Conservation (phyloP, 2,888 invertebrate species). For the Philereme transversata region DNA sequence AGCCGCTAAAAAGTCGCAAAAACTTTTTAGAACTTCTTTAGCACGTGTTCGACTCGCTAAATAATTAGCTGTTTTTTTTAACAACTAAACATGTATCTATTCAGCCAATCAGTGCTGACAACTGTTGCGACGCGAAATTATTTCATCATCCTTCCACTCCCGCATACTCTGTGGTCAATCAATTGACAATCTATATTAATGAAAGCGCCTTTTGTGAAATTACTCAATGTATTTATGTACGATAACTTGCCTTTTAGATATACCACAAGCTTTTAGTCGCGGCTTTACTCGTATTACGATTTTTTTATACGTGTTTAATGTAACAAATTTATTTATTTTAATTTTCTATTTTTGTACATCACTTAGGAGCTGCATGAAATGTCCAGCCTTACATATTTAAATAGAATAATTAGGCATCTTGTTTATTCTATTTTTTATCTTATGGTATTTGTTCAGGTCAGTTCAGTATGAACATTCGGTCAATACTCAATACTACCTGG, state of each 20-base stretch:
- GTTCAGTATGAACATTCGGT: constrained; percentile 13
- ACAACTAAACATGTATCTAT: background rate
- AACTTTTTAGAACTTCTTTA: too few relatives aligned
- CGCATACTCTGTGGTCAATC: constrained; percentile 8
- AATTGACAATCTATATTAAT: constrained; percentile 29
- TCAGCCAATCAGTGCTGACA: constrained; percentile 9
- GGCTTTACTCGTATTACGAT: too few relatives aligned
- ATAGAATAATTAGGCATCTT: too few relatives aligned
- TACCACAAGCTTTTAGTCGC: too few relatives aligned
- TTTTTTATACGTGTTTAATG: too few relatives aligned
- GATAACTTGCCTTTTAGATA: too few relatives aligned
- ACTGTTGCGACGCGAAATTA: constrained; percentile 16
- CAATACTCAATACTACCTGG: constrained; percentile 31
- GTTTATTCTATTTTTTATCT: background rate
- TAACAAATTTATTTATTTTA: too few relatives aligned
- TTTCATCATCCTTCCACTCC: constrained; percentile 1
- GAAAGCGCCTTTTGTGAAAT: constrained; percentile 7
- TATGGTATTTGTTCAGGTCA: constrained; percentile 22
- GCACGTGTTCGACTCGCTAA: too few relatives aligned
- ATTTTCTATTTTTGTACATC: too few relatives aligned
- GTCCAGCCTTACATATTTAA: too few relatives aligned
- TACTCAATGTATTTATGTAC: background rate
- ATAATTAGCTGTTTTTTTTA: background rate
- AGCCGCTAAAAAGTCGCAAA: too few relatives aligned
- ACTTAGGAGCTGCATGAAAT: too few relatives aligned